A percentile compares a stretch with the other conserved stretches of the same genome.
These are phyloP conservation scores for Turnix velox DNA, from an alignment of 2,113 vertebrate genomes.

Conservation along the genomic window DNA sequence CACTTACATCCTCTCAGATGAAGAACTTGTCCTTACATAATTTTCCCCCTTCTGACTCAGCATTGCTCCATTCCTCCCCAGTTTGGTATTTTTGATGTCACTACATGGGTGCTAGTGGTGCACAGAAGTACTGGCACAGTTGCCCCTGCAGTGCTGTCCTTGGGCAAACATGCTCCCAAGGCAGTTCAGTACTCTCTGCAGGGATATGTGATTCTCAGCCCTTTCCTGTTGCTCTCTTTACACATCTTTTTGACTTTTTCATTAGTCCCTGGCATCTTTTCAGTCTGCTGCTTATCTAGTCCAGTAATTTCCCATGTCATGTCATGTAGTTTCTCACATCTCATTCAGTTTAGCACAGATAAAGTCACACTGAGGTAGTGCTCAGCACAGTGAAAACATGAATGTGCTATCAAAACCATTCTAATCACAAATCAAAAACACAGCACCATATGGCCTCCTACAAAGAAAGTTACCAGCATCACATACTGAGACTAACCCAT, in stretches of 20 bases:
- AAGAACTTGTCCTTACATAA: background rate
- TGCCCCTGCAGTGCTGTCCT: background rate
- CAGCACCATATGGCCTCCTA: background rate
- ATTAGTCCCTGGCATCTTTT: background rate
- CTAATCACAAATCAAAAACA: background rate
- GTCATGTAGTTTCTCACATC: background rate
- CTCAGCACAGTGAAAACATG: background rate
- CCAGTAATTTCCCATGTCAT: background rate
- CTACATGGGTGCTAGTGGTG: background rate
- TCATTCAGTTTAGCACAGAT: background rate
- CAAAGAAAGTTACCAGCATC: background rate
- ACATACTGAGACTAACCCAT: background rate
- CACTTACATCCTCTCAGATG: background rate
- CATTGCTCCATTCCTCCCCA: background rate
- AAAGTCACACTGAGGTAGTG: background rate
- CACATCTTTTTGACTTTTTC: background rate
- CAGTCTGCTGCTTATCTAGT: background rate
- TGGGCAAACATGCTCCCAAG: background rate
- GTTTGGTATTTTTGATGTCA: background rate
- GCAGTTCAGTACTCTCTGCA: background rate
- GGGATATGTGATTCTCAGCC: background rate
- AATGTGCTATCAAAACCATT: background rate
- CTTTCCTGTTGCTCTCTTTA: background rate
- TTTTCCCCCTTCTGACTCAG: background rate
- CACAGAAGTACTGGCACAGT: background rate